A percentile compares a stretch with the other conserved stretches of the same genome.
Evolutionary conservation across 2,113 vertebrate species (phyloP).

Genomic region (Marcusenius ussheri): DNA sequence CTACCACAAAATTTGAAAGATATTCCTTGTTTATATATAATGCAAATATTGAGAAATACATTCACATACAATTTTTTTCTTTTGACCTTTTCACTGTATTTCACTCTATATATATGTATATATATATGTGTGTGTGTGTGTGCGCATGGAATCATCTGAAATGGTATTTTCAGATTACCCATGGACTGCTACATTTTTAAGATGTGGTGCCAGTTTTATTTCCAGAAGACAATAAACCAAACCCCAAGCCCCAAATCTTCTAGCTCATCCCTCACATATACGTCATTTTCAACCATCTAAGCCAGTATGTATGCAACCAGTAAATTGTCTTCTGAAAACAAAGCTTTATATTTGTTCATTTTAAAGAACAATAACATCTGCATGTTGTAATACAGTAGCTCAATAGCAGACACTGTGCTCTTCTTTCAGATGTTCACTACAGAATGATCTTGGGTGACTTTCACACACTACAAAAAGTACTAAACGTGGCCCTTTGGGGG

Average conservation of each 20-base stretch:
- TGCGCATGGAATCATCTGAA: not conserved
- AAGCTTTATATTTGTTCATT: not conserved
- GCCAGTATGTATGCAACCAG: not conserved
- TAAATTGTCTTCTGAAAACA: not conserved
- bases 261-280: not conserved
- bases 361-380: not conserved
- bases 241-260: not conserved
- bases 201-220: not conserved
- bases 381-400: not conserved
- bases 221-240: not conserved
- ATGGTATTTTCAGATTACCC: not conserved
- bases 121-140: too few relatives aligned
- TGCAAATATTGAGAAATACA: not conserved
- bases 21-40: not conserved
- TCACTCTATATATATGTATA: not conserved
- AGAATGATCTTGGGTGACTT: constrained; percentile 22
- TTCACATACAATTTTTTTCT: not conserved
- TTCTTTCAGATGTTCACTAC: not conserved
- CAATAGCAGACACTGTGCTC: not conserved
- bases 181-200: not conserved
- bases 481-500: constrained; percentile 11
- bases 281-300: not conserved
- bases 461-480: constrained; percentile 36
- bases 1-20: not conserved
- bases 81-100: not conserved